Percentiles rank a stretch among this genome's conserved stretches.
These are phyloP conservation scores for Lagorchestes hirsutus DNA, from an alignment of 2,797 vertebrate species.

Conservation along the genomic window DNA sequence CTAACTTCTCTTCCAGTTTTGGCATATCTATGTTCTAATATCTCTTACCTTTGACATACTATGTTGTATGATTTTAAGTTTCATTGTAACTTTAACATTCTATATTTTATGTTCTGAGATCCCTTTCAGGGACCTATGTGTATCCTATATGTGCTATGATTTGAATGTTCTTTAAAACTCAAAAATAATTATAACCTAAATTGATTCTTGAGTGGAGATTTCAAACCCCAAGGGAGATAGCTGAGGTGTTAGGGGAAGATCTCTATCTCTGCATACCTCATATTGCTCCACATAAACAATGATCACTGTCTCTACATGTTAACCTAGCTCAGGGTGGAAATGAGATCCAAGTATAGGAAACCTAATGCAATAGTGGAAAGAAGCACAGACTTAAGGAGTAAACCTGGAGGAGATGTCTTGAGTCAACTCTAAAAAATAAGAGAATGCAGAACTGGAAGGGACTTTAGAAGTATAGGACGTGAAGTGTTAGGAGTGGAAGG, in stretches of 20 bases:
- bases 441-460: neutral
- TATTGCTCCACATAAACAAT: neutral
- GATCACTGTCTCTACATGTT: neutral
- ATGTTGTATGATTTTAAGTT: neutral
- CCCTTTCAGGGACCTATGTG: neutral
- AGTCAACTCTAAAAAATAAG: neutral
- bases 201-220: neutral
- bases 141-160: neutral
- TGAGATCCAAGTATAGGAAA: neutral
- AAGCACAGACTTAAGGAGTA: neutral
- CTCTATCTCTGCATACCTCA: neutral
- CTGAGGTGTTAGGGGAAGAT: neutral
- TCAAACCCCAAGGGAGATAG: neutral
- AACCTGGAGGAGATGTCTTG: neutral
- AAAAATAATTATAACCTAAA: neutral
- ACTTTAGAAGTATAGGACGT: neutral
- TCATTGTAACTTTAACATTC: neutral
- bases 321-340: neutral
- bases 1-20: too few relatives aligned
- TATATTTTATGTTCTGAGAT: neutral
- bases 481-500: neutral
- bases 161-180: neutral
- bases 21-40: too few relatives aligned
- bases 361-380: neutral
- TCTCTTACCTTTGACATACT: neutral